Evolutionary conservation across 2,113 vertebrate genomes (phyloP), one percentile per base, ranked within the genome.

Genomic region (Camelus bactrianus): DNA sequence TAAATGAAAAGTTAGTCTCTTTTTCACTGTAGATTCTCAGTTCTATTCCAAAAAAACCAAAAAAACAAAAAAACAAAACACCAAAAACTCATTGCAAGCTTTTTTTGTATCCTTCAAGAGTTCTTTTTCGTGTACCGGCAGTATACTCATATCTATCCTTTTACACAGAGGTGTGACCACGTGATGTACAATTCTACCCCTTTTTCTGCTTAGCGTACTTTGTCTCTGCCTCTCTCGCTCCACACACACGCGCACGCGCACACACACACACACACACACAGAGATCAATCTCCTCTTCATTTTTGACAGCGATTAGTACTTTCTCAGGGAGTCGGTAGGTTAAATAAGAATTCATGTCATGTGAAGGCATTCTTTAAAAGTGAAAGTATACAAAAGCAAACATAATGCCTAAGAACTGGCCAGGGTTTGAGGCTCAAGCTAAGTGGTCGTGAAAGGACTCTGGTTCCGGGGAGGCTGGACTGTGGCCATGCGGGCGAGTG

Each of bases 281-380:
- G 28, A n/a, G 35, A 52, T 28, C 48, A 92, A 17, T 52, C 3
- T 38, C 2, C 42, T 38, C 22, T 13, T 82, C 28, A 70, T 70
- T 91, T 90, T 58, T 79, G 3, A 76, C 91, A 84, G 32, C 12
- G 12, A 38, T 72, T 73, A 69, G 19, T 62, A 28, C 3, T 70
- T 75, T 79, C 50, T 86, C 48, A 56, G 42, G 70, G 62, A 82
- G 75, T 92, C 26, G 77, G 48, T 67, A 32, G 58, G 24, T 92
- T 13, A 19, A 77, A 54, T 42, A 75, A 67, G 81, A 84, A 52
- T 6, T 50, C 46, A 48, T 26, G 9, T 75, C 70, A 42, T 84
- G 15, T 75, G 46, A 75, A 75, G 42, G 17, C 75, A 6, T 84
- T 32, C 46, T 60, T 0, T 79, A 54, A 69, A 85, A 58, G 7